Base-by-base conservation (phyloP, 2,113 vertebrate genomes). In the Lampris incognitus region DNA sequence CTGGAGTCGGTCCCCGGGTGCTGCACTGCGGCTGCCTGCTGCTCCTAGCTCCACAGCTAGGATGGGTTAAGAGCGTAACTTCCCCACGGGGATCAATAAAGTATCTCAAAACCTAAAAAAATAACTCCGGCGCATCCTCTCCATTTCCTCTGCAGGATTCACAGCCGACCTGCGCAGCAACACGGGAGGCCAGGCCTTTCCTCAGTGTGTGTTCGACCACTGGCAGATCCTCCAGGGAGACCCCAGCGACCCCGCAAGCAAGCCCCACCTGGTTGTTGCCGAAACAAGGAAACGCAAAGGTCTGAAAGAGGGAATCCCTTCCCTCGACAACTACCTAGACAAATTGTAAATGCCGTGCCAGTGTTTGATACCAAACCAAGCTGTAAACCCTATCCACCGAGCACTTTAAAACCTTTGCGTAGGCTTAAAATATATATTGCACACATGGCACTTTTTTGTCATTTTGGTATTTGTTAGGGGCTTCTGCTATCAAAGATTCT, bases 131-230 rank as follows among this genome's bases (percentile, higher is more conserved):
- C 24, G 24, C 24, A 24, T 24, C 24, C 24, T 24, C 24, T 24
- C 24, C 24, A 8, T 50, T 44, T 6, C 2, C 0, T 41, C 3
- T 39, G 0, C 80, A 99, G 97, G 97, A 48, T 98, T 99, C 88
- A 98, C 97, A 0, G 97, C 97, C 0, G 96, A 99, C 84, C 74
- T 99, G 82, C 93, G 96, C 70, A 98, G 97, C 71, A 97, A 98
- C 92, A 99, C 96, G 0, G 96, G 97, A 0, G 97, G 97, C 49
- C 97, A 98, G 84, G 97, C 97, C 5, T 99, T 99, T 84, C 97
- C 97, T 5, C 97, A 99, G 92, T 99, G 98, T 0, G 95, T 99
- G 8, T 99, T 99, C 0, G 96, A 98, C 87, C 97, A 99, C 93
- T 99, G 97, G 98, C 97, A 99, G 93, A 95, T 97, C 78, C 94